Base-by-base conservation (phyloP, 1,140 invertebrate species). In the Lasioglossum baleicum region DNA sequence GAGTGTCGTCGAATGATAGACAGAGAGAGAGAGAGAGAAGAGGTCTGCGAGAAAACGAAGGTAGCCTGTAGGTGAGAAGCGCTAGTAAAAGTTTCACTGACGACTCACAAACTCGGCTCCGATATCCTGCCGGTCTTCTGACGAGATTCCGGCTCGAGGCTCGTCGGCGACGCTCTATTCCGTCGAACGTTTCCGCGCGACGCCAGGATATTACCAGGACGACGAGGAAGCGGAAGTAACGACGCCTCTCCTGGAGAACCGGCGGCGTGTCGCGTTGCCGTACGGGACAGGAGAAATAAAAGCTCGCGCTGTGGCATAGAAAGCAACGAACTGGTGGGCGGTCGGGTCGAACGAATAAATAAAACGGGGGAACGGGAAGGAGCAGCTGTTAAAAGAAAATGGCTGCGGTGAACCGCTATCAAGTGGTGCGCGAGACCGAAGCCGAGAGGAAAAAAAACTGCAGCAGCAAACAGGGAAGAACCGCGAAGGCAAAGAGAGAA, bases 301-400 rank as follows among this genome's bases (percentile, higher is more conserved):
- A 51, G 64, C 26, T 22, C 2, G 7, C 2, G 67, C 10, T 26
- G 15, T 2, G 20, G 20, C 4, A 63, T 2, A 42, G 51, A 53
- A 15, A 53, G 15, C 13, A 53, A 20, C 51, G 51, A 20, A 53
- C 51, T 20, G 40, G 22, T 53, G 20, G 31, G 51, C n/a, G 42
- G 40, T 63, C 40, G 40, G 31, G 53, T 17, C 15, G 69, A 48
- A 31, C 20, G 51, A 26, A 67, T 67, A 67, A 67, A 67, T 67
- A 48, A 75, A 67, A 51, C 20, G 4, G n/a, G 20, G 56, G 31
- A 51, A 58, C 48, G 76, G 44, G n/a, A 56, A 65, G 61, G 31
- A 48, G 31, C 17, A 22, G 69, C 70, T 73, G 61, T 79, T 79
- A 79, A 79, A 73, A 58, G 61, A 61, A 65, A 79, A 79, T 56